Evolutionary conservation across 2,888 invertebrate genomes (phyloP).

Genomic region (Kuschelorhynchus macadamiae): DNA sequence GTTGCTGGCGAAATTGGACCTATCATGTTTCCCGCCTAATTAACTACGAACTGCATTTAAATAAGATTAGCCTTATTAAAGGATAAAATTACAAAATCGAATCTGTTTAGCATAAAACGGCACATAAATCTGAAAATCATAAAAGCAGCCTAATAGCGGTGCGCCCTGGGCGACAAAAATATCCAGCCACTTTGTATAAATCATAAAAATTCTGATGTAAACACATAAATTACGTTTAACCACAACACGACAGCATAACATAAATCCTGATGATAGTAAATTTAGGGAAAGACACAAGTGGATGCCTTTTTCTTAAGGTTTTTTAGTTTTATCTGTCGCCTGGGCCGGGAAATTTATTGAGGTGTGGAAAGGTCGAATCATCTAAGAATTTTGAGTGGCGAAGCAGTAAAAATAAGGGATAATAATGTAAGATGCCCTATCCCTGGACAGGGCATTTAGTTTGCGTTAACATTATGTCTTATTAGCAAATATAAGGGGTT

Average conservation of each 20-base stretch:
- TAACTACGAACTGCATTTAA: constrained; percentile 6
- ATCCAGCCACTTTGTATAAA: constrained; percentile 50
- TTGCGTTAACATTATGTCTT: no score
- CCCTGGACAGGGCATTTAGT: no score
- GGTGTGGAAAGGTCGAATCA: constrained; percentile 23
- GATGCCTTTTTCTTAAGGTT: constrained; percentile 27
- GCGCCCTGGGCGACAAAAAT: constrained; percentile 44
- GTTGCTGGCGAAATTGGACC: background rate
- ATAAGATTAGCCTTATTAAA: constrained; percentile 4
- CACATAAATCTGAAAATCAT: constrained; percentile 41
- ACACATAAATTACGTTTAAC: constrained; percentile 48
- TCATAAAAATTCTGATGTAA: constrained; percentile 51
- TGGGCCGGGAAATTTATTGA: constrained; percentile 17
- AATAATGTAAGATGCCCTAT: no score
- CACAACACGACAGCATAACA: constrained; percentile 45
- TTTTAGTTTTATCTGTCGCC: constrained; percentile 22
- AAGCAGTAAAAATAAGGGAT: background rate
- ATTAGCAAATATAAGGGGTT: no score
- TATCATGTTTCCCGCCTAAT: background rate
- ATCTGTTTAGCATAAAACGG: constrained; percentile 17
- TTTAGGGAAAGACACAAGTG: constrained; percentile 43
- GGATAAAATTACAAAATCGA: constrained; percentile 29
- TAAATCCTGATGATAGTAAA: constrained; percentile 46
- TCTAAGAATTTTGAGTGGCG: background rate
- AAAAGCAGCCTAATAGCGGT: constrained; percentile 33